Evolutionary conservation across 2,797 vertebrate genomes (phyloP).

Genomic region (Tokudaia tokunoshimensis): DNA sequence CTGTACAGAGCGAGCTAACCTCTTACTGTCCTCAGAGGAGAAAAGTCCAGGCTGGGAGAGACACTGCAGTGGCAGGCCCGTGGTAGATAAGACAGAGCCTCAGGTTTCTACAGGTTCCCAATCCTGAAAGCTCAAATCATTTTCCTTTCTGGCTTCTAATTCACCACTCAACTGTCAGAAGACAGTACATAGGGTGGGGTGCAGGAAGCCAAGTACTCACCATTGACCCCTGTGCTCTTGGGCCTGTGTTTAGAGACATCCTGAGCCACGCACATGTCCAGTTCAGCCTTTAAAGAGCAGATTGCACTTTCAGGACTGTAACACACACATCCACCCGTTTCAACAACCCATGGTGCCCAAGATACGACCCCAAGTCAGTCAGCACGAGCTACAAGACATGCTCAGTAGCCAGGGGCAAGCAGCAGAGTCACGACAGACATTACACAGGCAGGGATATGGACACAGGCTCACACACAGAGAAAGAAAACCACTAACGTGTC

Average conservation of each 20-base stretch:
- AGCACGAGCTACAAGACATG: not conserved
- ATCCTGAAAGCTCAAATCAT: not conserved
- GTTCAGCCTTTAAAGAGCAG: not conserved
- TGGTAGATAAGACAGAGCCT: not conserved
- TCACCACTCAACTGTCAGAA: not conserved
- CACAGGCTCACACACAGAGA: not conserved
- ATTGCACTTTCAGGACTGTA: not conserved
- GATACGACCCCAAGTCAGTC: not conserved
- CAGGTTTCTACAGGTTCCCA: constrained; percentile 2
- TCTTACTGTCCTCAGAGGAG: not conserved
- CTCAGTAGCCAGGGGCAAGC: not conserved
- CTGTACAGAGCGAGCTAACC: not conserved
- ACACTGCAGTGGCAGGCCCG: not conserved
- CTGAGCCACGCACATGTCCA: not conserved
- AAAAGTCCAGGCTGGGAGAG: not conserved
- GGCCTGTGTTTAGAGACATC: not conserved
- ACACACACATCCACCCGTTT: not conserved
- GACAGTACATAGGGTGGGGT: not conserved
- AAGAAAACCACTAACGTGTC: not conserved
- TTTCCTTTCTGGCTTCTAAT: constrained; percentile 9
- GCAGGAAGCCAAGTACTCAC: not conserved
- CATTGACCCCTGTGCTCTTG: not conserved
- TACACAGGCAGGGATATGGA: not conserved
- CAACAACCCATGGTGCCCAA: not conserved
- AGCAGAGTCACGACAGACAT: not conserved